phyloP scores from a whole-genome alignment of 92 coral and sea anemone genomes.

The Phenganax subtilis region DNA sequence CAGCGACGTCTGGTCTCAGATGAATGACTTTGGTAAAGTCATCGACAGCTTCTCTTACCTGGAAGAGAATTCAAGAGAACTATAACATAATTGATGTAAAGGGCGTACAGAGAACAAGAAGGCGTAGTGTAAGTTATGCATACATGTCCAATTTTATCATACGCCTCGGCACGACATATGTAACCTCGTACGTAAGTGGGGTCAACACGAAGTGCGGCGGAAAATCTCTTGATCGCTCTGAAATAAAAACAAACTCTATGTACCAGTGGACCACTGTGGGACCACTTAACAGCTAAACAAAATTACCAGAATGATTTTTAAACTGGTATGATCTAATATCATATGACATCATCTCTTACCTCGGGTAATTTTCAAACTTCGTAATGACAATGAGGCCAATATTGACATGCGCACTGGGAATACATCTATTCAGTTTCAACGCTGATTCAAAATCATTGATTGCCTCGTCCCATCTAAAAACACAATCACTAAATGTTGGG shows the following conservation, averaged over 20 bases:
- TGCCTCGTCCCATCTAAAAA: constrained; percentile 93
- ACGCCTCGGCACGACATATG: constrained; percentile 95
- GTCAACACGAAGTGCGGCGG: constrained; percentile 89
- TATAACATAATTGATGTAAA: neutral
- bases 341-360: constrained; percentile 43
- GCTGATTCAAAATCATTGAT: constrained; percentile 92
- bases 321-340: neutral
- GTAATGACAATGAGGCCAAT: constrained; percentile 79
- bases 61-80: neutral
- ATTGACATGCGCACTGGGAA: constrained; percentile 92
- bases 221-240: constrained; percentile 83
- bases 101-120: neutral
- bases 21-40: constrained; percentile 93
- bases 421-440: constrained; percentile 58
- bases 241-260: neutral
- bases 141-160: constrained; percentile 80
- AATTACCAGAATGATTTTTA: neutral
- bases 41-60: constrained; percentile 87
- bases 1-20: constrained; percentile 79
- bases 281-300: neutral
- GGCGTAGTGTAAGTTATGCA: constrained; percentile 8
- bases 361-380: constrained; percentile 70
- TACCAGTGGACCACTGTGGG: neutral
- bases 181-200: constrained; percentile 92
- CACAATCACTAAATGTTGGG: neutral